Conservation (phyloP, 64 coral and sea anemone species). For the Porites australiensis region DNA sequence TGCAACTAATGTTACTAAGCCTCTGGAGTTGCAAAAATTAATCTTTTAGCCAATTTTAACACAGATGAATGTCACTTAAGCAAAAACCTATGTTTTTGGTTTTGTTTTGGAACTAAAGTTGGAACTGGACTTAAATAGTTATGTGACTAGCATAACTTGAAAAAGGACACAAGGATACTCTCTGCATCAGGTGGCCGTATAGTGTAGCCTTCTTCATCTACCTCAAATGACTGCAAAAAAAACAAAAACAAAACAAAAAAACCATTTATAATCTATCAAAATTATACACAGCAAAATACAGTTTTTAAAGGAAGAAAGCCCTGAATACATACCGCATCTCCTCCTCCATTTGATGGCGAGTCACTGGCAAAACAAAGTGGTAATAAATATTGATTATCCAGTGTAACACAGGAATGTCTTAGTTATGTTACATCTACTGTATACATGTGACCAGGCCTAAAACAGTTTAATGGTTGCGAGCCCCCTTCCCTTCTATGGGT, state of each 20-base stretch:
- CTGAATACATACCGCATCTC: slow-evolving; percentile 43
- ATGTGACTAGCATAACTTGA: background rate
- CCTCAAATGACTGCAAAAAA: slow-evolving; percentile 60
- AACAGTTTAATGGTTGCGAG: too few relatives aligned
- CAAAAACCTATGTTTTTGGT: too few relatives aligned
- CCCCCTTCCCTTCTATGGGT: too few relatives aligned
- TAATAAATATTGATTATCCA: background rate
- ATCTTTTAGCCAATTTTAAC: too few relatives aligned
- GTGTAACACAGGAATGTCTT: too few relatives aligned
- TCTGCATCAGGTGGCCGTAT: slow-evolving; percentile 82
- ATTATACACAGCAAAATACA: background rate
- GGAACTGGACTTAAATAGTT: background rate
- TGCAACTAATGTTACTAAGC: too few relatives aligned
- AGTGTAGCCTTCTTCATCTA: slow-evolving; percentile 88
- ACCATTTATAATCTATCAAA: background rate
- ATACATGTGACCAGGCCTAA: too few relatives aligned
- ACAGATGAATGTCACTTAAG: too few relatives aligned
- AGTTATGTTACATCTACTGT: too few relatives aligned
- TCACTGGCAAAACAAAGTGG: slow-evolving; percentile 39
- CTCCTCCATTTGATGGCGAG: slow-evolving; percentile 71
- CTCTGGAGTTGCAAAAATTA: too few relatives aligned
- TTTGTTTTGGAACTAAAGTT: background rate
- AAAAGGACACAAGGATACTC: slow-evolving; percentile 69
- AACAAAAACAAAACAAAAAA: background rate
- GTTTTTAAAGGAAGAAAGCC: background rate